These are phyloP conservation scores for Mormyrops boulengeri DNA, from an alignment of 2,797 vertebrate species.

Conservation along the genomic window DNA sequence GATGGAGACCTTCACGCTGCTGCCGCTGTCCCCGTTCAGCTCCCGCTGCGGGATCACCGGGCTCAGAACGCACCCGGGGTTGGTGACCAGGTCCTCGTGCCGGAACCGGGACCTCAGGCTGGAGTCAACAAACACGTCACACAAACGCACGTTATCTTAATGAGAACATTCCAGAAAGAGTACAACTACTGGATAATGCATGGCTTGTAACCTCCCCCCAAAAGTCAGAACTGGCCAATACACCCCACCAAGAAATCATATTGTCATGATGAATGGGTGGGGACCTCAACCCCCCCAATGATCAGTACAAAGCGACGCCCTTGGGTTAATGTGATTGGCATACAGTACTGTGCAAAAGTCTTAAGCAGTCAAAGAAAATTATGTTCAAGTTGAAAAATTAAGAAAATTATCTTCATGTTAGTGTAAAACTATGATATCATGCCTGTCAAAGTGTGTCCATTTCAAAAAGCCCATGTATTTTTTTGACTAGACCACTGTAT, in stretches of 20 bases:
- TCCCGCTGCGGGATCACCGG: conserved; percentile 80
- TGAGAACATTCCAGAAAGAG: neutral
- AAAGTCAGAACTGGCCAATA: too few species aligned
- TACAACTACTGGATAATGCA: neutral
- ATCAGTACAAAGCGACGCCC: too few species aligned
- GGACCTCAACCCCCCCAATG: too few species aligned
- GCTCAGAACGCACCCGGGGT: conserved; percentile 86
- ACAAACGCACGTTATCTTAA: neutral
- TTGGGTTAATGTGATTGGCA: neutral
- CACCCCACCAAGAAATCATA: too few species aligned
- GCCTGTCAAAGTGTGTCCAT: neutral
- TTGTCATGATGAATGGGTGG: too few species aligned
- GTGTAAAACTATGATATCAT: neutral
- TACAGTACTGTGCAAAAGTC: neutral
- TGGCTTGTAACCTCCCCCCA: too few species aligned
- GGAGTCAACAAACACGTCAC: neutral
- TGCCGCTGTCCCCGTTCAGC: conserved; percentile 66
- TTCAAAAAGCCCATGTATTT: neutral
- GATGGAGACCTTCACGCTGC: conserved; percentile 91
- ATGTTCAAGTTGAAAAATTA: too few species aligned
- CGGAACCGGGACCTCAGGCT: conserved; percentile 80
- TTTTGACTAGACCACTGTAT: neutral
- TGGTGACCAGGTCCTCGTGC: conserved; percentile 62
- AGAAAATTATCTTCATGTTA: neutral
- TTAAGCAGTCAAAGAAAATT: neutral